A percentile compares a stretch with the other conserved stretches of the same genome.
Evolutionary conservation across 1,140 invertebrate species (phyloP).

Genomic region (Dinothrombium tinctorium): DNA sequence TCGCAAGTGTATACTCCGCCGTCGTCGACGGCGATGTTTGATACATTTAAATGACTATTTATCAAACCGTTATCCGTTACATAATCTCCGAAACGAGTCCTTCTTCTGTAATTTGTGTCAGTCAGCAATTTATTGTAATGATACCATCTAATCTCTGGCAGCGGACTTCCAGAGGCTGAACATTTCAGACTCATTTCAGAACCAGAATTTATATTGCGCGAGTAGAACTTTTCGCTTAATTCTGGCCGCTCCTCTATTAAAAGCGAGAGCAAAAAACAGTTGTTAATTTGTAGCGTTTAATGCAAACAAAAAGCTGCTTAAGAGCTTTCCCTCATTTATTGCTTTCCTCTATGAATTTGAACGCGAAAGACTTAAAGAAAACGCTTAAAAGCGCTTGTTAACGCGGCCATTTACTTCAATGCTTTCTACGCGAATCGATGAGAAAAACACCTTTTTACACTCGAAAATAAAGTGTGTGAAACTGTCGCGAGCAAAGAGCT

Average conservation of each 20-base stretch:
- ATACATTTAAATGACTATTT: conserved; percentile 39
- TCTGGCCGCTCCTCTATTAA: background rate
- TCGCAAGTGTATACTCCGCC: conserved; percentile 58
- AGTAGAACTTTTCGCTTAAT: conserved; percentile 1
- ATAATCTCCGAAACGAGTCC: conserved; percentile 18
- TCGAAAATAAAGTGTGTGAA: no score
- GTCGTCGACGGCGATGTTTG: conserved; percentile 66
- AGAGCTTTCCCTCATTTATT: no score
- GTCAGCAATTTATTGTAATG: conserved; percentile 16
- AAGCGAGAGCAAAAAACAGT: no score
- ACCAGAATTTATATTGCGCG: conserved; percentile 10
- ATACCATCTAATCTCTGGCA: conserved; percentile 25
- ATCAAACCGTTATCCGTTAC: conserved; percentile 39
- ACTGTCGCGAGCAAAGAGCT: no score
- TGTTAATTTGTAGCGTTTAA: no score
- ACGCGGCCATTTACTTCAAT: no score
- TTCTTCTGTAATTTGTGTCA: conserved; percentile 14
- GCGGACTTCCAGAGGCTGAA: conserved; percentile 16
- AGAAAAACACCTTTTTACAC: no score
- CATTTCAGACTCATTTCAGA: conserved; percentile 16
- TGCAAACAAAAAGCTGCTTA: no score
- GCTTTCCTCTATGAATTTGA: no score
- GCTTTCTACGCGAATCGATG: no score
- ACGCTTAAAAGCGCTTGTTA: no score
- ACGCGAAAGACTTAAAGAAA: no score